These are phyloP conservation scores for Forbesichthys papilliferus DNA, from an alignment of 2,113 vertebrate species.

Conservation along the genomic window DNA sequence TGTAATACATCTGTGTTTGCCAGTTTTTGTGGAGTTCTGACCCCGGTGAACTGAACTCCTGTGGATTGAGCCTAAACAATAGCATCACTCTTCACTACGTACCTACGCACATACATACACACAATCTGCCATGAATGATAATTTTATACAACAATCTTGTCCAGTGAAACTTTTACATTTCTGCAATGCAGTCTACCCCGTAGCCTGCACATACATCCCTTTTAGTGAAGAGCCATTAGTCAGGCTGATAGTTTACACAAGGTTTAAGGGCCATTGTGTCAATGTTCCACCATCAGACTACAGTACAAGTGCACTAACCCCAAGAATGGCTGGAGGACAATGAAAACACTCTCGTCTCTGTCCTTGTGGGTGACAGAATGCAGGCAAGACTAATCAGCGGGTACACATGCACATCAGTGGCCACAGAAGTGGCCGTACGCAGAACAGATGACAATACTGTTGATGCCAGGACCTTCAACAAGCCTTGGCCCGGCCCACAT, in stretches of 20 bases:
- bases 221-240: constrained; percentile 29
- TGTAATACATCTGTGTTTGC: too few species aligned
- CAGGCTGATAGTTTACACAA: neutral
- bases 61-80: too few species aligned
- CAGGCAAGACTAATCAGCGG: constrained; percentile 16
- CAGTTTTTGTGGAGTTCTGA: too few species aligned
- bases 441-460: constrained; percentile 7
- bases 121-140: too few species aligned
- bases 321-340: neutral
- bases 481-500: constrained; percentile 4
- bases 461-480: constrained; percentile 21
- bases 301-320: neutral
- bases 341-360: neutral
- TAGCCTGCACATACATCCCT: constrained; percentile 10
- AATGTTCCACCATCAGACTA: too few species aligned
- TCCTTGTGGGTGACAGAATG: constrained; percentile 16
- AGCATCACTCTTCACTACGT: too few species aligned
- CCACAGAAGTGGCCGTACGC: constrained; percentile 12
- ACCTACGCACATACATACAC: too few species aligned
- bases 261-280: too few species aligned
- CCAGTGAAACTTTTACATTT: neutral
- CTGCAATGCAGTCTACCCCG: too few species aligned
- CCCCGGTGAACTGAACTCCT: too few species aligned
- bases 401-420: constrained; percentile 24
- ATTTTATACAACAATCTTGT: too few species aligned